Base-by-base conservation (phyloP, 2,888 invertebrate genomes). In the Mongoloraphidia duomilia region DNA sequence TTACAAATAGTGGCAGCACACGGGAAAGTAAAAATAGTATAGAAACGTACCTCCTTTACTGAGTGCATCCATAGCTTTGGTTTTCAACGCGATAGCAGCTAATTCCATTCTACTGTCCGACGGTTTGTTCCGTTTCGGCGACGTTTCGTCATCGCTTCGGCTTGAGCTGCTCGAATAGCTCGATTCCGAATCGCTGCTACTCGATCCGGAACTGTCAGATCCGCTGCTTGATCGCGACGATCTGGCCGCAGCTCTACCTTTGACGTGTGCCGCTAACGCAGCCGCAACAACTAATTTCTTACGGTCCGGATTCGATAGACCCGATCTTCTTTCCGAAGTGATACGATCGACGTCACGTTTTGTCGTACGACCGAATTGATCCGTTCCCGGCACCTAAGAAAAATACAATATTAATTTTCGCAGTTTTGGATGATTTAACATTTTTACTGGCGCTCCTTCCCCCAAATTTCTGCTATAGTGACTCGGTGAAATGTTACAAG, bases 31-130 rank as follows among this genome's bases (percentile, higher is more conserved):
- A 39, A 41, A 6, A 43, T 3, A 26, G 6, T 6, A 5, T 1
- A 26, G 3, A 6, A 26, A 26, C 26, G 6, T 46, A 41, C 68
- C 67, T 51, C 76, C 66, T 59, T 80, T 80, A 26, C 5, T 26
- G 13, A 79, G 59, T 0, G 77, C 76, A 58, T 78, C 78, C 58
- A 76, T 74, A 9, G 72, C 73, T 60, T 76, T 76, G 4, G 69
- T 66, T 58, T 67, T 65, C 48, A 65, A 57, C 13, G 59, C 58
- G 44, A 55, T 57, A 39, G 59, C 58, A 17, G 61, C 60, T 12
- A 59, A 50, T n/a, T 58, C 59, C 13, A 59, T 50, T 52, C 60
- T 57, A 26, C 17, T 43, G 38, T 48, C 43, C 17, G 49, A 12
- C 8, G 34, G 8, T 17, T 11, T 50, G 38, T 44, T 46, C 46